These are phyloP conservation scores for Protaetia brevitarsis DNA, from an alignment of 1,140 invertebrate species.

Conservation along the genomic window DNA sequence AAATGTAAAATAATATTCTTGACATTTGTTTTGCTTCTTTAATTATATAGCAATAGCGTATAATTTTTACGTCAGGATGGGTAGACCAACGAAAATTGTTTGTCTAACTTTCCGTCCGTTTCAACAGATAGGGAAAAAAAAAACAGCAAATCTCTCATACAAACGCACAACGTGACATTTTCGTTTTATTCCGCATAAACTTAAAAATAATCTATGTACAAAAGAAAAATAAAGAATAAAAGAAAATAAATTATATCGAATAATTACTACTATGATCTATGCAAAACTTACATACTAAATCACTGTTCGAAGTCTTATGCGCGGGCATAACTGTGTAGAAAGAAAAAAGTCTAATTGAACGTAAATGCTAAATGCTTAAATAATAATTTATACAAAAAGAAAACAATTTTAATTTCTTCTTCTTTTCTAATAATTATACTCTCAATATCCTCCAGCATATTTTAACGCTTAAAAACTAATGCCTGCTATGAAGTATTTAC, in stretches of 20 bases:
- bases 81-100: neutral
- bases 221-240: conserved; percentile 41
- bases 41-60: neutral
- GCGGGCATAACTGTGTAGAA: conserved; percentile 12
- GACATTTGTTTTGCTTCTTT: conserved; percentile 10
- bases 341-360: conserved; percentile 16
- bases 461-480: conserved; percentile 35
- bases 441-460: too few relatives aligned
- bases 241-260: conserved; percentile 42
- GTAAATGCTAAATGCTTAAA: conserved; percentile 30
- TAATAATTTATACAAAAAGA: conserved; percentile 40
- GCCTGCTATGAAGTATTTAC: conserved; percentile 39
- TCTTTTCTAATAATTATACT: neutral
- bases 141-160: conserved; percentile 34
- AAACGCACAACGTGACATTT: conserved; percentile 33
- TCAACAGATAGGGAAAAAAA: neutral
- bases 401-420: conserved; percentile 17
- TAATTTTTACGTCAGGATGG: neutral
- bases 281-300: conserved; percentile 44
- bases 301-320: conserved; percentile 45
- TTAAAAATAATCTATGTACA: conserved; percentile 42
- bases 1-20: conserved; percentile 22
- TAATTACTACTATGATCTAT: conserved; percentile 26
- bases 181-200: conserved; percentile 25
- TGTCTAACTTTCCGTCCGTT: neutral